Percentiles rank a stretch among this genome's conserved stretches.
Evolutionary conservation across 2,113 vertebrate genomes (phyloP).

Genomic region (Riparia riparia): DNA sequence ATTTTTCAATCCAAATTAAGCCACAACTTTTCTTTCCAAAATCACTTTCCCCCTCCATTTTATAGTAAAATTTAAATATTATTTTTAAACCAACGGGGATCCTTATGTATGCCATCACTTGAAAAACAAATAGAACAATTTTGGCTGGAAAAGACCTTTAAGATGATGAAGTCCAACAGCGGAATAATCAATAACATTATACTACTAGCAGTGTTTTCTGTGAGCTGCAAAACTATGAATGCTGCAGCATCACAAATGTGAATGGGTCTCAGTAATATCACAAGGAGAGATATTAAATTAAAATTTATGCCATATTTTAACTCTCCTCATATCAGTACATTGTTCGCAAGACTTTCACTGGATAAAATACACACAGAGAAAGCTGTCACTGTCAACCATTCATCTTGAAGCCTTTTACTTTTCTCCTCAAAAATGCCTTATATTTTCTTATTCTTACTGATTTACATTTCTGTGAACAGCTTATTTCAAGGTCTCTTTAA

Average conservation of each 20-base stretch:
- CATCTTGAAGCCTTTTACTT: not conserved
- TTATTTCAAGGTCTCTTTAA: constrained; percentile 37
- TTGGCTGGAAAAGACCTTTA: not conserved
- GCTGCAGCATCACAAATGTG: not conserved
- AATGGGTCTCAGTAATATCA: not conserved
- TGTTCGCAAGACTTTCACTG: not conserved
- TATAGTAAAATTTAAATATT: not conserved
- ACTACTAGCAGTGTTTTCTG: not conserved
- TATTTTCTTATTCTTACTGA: not conserved
- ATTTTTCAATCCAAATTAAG: not conserved
- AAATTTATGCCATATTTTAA: not conserved
- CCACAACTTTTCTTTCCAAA: not conserved
- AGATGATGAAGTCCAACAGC: not conserved
- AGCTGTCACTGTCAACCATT: constrained; percentile 2
- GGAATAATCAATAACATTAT: not conserved
- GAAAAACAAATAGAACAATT: not conserved
- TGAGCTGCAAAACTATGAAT: not conserved
- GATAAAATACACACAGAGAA: not conserved
- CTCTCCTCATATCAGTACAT: not conserved
- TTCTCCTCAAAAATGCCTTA: not conserved
- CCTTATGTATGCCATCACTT: not conserved
- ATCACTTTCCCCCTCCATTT: fast-evolving
- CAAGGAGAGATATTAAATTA: not conserved
- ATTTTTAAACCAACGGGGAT: not conserved
- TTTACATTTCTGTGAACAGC: constrained; percentile 28